Base-by-base conservation (phyloP, 2,113 vertebrate genomes). In the Corythoichthys haematopterus region DNA sequence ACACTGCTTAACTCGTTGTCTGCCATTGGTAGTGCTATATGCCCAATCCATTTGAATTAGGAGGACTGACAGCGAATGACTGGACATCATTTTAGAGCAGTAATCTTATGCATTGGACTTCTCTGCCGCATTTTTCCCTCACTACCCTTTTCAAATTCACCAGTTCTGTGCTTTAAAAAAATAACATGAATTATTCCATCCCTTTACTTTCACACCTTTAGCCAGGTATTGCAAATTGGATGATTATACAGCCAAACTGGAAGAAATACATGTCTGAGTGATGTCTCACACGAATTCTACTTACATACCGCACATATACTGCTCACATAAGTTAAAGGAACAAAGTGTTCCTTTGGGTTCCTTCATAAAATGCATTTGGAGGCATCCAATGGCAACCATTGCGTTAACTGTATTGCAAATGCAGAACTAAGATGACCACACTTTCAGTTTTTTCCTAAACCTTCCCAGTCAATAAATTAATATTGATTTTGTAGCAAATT, bases 141-240 rank as follows among this genome's bases (percentile, higher is more conserved):
- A 86, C 88, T 87, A 80, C 74, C 65, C 10, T 43, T 74, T 38
- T 73, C 65, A 69, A 69, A 83, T 84, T 75, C 65, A 80, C 53
- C 64, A 64, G 61, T 70, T 76, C 8, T 71, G 14, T 72, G 51
- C 52, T 83, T 84, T 74, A 59, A 71, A 84, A 79, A 47, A 47
- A 56, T 77, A 72, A 59, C 62, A 57, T 74, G 79, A 58, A 83
- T 75, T 80, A 60, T 47, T 60, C 65, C 53, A 68, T 72, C 67
- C 67, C 60, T 71, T 64, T 35, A 61, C 14, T 57, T 35, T 48
- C 47, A 28, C 71, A 57, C 69, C 52, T 65, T 71, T 75, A 62
- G 76, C 79, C 85, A 71, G 75, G 81, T 50, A 53, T 33, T 2
- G 20, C 48, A 51, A 57, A 28, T 15, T 15, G 40, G 4, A 57